Percentiles rank a stretch among this genome's conserved stretches.
These are phyloP conservation scores for Dicrurus megarhynchus DNA, from an alignment of 2,113 vertebrate species.

Conservation along the genomic window DNA sequence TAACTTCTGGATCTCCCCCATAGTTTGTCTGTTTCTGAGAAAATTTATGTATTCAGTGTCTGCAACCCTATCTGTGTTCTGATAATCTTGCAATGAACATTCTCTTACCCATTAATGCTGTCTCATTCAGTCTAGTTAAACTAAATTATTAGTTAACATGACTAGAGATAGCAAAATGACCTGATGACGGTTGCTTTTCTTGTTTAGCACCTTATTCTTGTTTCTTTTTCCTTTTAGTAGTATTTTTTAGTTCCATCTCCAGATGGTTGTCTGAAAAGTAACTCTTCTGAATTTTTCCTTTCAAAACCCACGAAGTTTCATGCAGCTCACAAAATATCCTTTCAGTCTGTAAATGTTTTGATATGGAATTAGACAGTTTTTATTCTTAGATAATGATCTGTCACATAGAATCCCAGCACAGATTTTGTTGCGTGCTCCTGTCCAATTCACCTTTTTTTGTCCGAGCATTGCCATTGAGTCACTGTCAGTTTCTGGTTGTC, in stretches of 20 bases:
- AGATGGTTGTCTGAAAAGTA: background rate
- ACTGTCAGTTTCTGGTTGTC: background rate
- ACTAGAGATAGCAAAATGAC: background rate
- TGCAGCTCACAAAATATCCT: background rate
- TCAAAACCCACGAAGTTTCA: background rate
- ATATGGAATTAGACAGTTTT: background rate
- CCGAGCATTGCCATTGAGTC: rapidly evolving
- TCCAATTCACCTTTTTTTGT: background rate
- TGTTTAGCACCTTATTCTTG: background rate
- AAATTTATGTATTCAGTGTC: background rate
- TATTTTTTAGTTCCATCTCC: background rate
- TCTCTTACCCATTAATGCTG: background rate
- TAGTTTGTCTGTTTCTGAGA: background rate
- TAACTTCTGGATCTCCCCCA: background rate
- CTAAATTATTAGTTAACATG: background rate
- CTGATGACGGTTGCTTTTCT: background rate
- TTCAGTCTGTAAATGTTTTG: background rate
- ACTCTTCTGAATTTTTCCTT: background rate
- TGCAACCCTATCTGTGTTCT: background rate
- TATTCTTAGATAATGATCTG: background rate
- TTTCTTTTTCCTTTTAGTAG: background rate
- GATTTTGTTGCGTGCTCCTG: background rate
- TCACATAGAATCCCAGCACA: background rate
- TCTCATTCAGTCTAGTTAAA: background rate
- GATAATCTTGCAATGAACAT: background rate